Base-by-base conservation (phyloP, 1,140 invertebrate genomes). In the Conus betulinus region DNA sequence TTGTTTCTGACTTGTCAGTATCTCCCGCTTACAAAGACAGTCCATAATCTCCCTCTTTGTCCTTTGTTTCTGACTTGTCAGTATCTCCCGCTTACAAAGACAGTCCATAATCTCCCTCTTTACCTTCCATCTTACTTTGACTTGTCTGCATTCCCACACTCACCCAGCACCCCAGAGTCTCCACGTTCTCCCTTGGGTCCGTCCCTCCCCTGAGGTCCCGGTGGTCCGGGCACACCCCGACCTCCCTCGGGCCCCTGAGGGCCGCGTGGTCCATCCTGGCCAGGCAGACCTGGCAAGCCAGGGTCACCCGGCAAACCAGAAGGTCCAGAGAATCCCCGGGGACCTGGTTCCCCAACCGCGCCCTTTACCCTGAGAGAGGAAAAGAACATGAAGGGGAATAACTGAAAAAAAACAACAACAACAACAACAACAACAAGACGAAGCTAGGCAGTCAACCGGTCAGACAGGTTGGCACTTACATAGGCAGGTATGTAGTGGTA, bases 131-230 rank as follows among this genome's bases (percentile, higher is more conserved):
- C 39, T 39, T 39, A 39, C 27, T 67, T 53, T 25, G 17, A n/a
- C 60, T 27, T 39, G 25, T 86, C 60, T 5, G 7, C n/a, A 15
- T 25, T 25, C 6, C 51, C 57, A 52, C n/a, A 13, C 63, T 53
- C 74, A 90, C 92, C 92, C 76, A 87, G 74, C 11, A 88, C 55
- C 74, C 92, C 92, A 25, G 20, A 5, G n/a, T 89, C 89, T 86
- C 92, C 92, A 17, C 84, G 88, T 0, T 91, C 90, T 87, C 92
- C 92, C 53, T 89, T 90, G 39, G n/a, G 90, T 15, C 92, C 92
- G 84, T 92, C 82, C 67, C 82, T 63, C 7, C 93, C 94, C 85
- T 91, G 90, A 11, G 88, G 71, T 76, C 94, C 94, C 84, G 92
- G 92, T 8, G 89, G 63, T 82, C n/a, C 94, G 67, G 91, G 89